phyloP scores from a whole-genome alignment of 2,888 invertebrate species.

The Phytoseiulus persimilis region DNA sequence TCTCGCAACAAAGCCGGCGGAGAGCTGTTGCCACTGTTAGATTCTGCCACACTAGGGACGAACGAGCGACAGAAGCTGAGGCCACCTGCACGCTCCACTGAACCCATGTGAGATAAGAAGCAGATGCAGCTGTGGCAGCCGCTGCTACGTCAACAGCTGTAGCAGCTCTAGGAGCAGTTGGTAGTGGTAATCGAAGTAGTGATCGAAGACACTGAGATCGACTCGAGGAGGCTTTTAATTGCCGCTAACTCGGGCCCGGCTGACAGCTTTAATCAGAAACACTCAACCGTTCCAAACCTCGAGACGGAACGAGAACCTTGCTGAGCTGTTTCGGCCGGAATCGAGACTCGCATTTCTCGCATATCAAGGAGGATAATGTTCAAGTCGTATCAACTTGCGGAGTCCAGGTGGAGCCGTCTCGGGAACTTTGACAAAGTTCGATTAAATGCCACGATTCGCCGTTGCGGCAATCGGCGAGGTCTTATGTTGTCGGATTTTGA shows the following conservation, averaged over 20 bases:
- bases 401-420: no score
- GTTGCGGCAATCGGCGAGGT: not conserved
- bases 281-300: not conserved
- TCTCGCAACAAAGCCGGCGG: not conserved
- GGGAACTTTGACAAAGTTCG: no score
- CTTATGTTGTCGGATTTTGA: not conserved
- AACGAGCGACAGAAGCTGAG: not conserved
- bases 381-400: not conserved
- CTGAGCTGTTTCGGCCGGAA: not conserved
- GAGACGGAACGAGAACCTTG: no score
- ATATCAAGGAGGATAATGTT: not conserved
- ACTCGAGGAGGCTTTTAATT: not conserved
- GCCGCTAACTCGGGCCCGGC: not conserved
- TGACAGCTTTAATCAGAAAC: not conserved
- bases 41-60: not conserved
- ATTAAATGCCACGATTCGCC: no score
- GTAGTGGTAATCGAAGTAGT: not conserved
- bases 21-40: not conserved
- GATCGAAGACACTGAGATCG: not conserved
- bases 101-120: not conserved
- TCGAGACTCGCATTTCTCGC: no score
- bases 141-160: not conserved
- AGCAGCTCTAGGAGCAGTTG: not conserved
- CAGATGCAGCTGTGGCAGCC: not conserved
- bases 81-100: not conserved